phyloP scores from a whole-genome alignment of 2,888 invertebrate genomes.

The Pristionchus mayeri region DNA sequence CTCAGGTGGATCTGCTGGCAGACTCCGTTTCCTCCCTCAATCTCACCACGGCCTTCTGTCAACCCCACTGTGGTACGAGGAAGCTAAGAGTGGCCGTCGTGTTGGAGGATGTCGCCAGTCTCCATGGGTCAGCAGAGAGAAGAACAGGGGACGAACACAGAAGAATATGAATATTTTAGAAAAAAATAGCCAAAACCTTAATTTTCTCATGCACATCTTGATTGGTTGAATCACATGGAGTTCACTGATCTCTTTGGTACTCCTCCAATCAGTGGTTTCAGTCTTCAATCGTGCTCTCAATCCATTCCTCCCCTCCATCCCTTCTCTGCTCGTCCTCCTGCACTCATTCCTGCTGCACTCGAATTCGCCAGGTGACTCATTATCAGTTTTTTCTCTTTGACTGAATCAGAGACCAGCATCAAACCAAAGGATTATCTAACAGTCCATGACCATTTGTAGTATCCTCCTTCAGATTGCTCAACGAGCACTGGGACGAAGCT shows the following conservation, averaged over 20 bases:
- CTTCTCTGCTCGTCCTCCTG: neutral
- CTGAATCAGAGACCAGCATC: too few relatives aligned
- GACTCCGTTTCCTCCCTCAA: neutral
- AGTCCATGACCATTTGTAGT: too few relatives aligned
- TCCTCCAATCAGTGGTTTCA: too few relatives aligned
- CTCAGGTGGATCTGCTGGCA: conserved; percentile 33
- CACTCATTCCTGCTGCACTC: neutral
- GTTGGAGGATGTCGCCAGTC: conserved; percentile 1
- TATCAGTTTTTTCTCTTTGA: too few relatives aligned
- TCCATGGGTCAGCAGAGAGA: neutral
- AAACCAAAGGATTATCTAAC: too few relatives aligned
- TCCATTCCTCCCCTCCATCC: neutral
- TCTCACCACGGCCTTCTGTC: conserved; percentile 39
- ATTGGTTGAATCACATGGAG: too few relatives aligned
- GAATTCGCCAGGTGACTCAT: conserved; percentile 27
- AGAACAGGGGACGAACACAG: neutral
- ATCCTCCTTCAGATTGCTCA: neutral
- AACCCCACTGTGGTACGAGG: conserved; percentile 9
- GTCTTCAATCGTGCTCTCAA: conserved; percentile 38
- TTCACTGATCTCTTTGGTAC: too few relatives aligned
- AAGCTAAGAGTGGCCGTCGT: neutral
- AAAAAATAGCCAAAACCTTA: too few relatives aligned
- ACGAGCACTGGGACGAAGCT: conserved; percentile 43
- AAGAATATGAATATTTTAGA: neutral
- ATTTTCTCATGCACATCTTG: too few relatives aligned